These are phyloP conservation scores for Apis cerana DNA, from an alignment of 1,140 invertebrate species.

Conservation along the genomic window DNA sequence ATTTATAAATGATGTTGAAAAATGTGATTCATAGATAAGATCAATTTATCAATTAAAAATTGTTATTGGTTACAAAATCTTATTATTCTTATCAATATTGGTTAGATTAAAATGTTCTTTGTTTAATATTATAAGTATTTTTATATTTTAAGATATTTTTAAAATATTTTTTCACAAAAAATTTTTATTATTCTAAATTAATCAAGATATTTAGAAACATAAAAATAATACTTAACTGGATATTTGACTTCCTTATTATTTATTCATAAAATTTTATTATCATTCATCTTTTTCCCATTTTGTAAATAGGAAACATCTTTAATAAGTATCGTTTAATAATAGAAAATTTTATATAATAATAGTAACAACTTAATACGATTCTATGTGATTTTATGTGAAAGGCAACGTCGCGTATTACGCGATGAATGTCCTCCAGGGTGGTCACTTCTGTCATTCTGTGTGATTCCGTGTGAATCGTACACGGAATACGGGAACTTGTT, in stretches of 20 bases:
- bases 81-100: too few species aligned
- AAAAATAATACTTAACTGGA: neutral
- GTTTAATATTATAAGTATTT: too few species aligned
- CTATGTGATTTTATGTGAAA: neutral
- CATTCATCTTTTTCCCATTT: neutral
- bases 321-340: too few species aligned
- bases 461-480: neutral
- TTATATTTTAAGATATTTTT: too few species aligned
- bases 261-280: neutral
- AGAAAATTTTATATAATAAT: neutral
- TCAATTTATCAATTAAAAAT: too few species aligned
- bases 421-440: neutral
- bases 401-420: neutral
- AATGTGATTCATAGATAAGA: too few species aligned
- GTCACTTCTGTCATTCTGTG: neutral
- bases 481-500: neutral
- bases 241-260: neutral
- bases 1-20: too few species aligned
- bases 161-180: too few species aligned
- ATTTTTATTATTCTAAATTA: too few species aligned
- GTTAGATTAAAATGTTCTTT: too few species aligned
- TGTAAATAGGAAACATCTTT: neutral
- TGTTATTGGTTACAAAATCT: too few species aligned
- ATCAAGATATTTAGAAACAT: neutral
- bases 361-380: neutral